A percentile compares a stretch with the other conserved stretches of the same genome.
Evolutionary conservation across 2,797 vertebrate species (phyloP).

Genomic region (Pempheris klunzingeri): DNA sequence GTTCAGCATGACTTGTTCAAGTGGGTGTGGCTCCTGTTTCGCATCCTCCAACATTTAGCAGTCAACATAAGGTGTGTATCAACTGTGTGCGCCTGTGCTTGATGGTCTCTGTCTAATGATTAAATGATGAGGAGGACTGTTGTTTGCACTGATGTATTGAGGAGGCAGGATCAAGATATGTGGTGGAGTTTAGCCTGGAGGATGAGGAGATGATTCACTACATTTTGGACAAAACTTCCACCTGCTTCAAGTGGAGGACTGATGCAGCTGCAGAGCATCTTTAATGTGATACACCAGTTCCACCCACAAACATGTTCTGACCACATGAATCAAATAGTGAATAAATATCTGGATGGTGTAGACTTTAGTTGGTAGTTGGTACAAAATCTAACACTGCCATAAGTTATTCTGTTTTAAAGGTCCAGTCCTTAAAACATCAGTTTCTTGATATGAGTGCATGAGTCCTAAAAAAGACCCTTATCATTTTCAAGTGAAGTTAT

Average conservation of each 20-base stretch:
- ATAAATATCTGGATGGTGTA: background rate
- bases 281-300: background rate
- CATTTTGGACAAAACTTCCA: background rate
- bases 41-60: background rate
- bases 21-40: slow-evolving; percentile 30
- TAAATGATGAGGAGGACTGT: background rate
- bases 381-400: too few species aligned
- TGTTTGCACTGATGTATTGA: background rate
- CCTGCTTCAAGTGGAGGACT: background rate
- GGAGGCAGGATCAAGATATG: background rate
- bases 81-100: background rate
- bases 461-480: background rate
- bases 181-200: background rate
- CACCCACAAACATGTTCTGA: background rate
- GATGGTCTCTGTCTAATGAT: background rate
- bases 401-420: background rate
- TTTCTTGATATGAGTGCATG: background rate
- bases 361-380: too few species aligned
- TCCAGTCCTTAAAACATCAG: background rate
- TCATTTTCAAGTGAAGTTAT: too few species aligned
- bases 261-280: background rate
- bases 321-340: background rate
- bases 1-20: background rate
- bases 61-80: background rate
- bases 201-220: too few species aligned